These are phyloP conservation scores for Noctuana brunneofusca DNA, from an alignment of 2,888 invertebrate genomes.

Conservation along the genomic window DNA sequence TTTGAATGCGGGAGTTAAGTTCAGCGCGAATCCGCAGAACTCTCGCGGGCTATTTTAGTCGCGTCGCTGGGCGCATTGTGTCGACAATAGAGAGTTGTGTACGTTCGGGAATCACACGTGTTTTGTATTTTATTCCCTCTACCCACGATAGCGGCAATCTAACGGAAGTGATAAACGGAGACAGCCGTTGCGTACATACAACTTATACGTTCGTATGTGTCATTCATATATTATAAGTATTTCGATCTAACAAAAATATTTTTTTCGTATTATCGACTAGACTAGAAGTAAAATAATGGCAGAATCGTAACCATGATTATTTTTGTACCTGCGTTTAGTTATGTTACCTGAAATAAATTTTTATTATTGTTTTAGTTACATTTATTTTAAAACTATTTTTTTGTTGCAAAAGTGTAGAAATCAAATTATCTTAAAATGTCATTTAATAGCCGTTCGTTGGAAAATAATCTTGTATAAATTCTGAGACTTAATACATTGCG, in stretches of 20 bases:
- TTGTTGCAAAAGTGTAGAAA: neutral
- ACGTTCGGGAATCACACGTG: conserved; percentile 35
- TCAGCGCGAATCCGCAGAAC: conserved; percentile 50
- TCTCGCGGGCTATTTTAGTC: conserved; percentile 51
- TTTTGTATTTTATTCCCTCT: conserved; percentile 47
- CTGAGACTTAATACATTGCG: conserved; percentile 44
- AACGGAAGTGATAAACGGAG: conserved; percentile 58
- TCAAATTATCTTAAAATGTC: neutral
- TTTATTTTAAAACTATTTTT: neutral
- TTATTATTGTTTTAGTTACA: no score
- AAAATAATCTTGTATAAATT: conserved; percentile 22
- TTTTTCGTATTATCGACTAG: no score
- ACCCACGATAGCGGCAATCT: conserved; percentile 53
- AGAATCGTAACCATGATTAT: neutral
- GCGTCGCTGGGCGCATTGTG: conserved; percentile 11
- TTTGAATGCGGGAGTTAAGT: conserved; percentile 15
- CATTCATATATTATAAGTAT: neutral
- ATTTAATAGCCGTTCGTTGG: conserved; percentile 13
- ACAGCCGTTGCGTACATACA: conserved; percentile 39
- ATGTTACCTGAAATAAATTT: no score
- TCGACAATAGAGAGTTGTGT: conserved; percentile 15
- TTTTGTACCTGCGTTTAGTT: no score
- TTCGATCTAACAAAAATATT: neutral
- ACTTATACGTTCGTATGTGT: neutral
- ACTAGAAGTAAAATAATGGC: neutral